Base-by-base conservation (phyloP, 2,888 invertebrate species). In the Geotrupes spiniger region DNA sequence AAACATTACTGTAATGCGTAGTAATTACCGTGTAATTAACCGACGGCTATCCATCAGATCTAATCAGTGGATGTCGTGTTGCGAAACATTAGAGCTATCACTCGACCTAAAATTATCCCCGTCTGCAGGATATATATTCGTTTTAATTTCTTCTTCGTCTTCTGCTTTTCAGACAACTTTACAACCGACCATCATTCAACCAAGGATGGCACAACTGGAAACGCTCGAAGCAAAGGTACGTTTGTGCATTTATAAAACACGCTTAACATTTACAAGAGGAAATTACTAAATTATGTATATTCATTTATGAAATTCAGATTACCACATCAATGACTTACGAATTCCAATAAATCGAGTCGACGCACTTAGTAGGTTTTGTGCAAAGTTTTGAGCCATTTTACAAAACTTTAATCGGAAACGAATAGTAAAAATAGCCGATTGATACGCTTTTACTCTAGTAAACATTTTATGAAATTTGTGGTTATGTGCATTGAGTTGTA, bases 211-310 rank as follows among this genome's bases (percentile, higher is more conserved):
- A 55, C 85, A 87, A 74, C 77, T 88, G 64, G 87, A 87, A 71
- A 85, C 80, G 57, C 76, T 88, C 66, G 88, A 87, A 73, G 87
- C 87, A 56, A 87, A 87, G 82, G 87, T 87, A 74, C 74, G 76
- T 72, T 50, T 43, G 25, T 16, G 21, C n/a, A n/a, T n/a, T n/a
- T n/a, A n/a, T n/a, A n/a, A n/a, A 16, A 14, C 6, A 21, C 21
- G 6, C 6, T 4, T 6, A 21, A 21, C 21, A 6, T 21, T 21
- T 21, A 21, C 4, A 36, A 11, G 14, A 14, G 14, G 16, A 36
- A 36, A 36, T 36, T 36, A 33, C 14, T 14, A 16, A 14, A 16
- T 36, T 36, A 16, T n/a, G n/a, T n/a, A n/a, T n/a, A n/a, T n/a
- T n/a, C n/a, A n/a, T n/a, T n/a, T n/a, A n/a, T n/a, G n/a, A n/a